Evolutionary conservation across 1,140 invertebrate species (phyloP), one percentile per base, ranked within the genome.

Genomic region (Achroia grisella): DNA sequence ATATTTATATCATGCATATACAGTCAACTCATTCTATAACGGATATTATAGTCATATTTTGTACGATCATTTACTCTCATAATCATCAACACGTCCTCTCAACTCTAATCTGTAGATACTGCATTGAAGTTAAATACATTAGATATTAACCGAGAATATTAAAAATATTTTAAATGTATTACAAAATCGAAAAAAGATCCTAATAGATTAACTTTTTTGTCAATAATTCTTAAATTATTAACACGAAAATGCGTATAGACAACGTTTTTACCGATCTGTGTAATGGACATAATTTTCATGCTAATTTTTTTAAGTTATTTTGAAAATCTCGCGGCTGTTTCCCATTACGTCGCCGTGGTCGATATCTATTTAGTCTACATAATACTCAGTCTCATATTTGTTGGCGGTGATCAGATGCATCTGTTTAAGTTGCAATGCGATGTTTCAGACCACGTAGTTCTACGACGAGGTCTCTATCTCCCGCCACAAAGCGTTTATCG

Each of bases 381-480:
- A 78, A 73, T 80, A 80, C 63, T 85, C 81, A 85, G 81, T 85
- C 81, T 86, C 79, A 80, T 80, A 57, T 63, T 71, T 66, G 71
- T 81, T 81, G 76, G 78, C 78, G 71, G 59, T 71, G 58, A 52
- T 64, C 65, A 48, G 58, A 50, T 54, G 51, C 48, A 52, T 62
- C 44, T 39, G 58, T 67, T 85, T 86, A 87, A 48, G 78, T 83
- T 33, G 71, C 59, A 46, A 88, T 89, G 75, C 82, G 87, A 71
- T 72, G 83, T 75, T 90, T 90, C 35, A 90, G 68, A 35, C 89
- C 88, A 52, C 86, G 81, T 32, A 90, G 78, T 69, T 90, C 88
- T 14, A 86, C 68, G 4, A 88, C 88, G 14, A 90, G 73, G 54
- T 87, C 88, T 23, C 87, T 86, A 45, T 89, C 88, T 37, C 76